phyloP scores from a whole-genome alignment of 2,113 vertebrate genomes.

The Sinocyclocheilus maitianheensis region DNA sequence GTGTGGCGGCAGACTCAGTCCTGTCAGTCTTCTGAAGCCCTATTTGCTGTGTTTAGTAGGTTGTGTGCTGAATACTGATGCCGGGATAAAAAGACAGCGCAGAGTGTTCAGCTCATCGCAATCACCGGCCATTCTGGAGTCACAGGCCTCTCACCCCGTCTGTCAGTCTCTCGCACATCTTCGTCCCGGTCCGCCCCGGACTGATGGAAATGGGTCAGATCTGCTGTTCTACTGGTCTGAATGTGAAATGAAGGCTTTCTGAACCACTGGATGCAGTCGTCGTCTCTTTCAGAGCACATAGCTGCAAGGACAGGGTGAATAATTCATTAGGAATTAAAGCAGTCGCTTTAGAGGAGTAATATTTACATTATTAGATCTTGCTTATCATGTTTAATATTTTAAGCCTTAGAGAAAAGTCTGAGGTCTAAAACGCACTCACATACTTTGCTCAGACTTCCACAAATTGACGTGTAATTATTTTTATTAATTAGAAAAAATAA shows the following conservation, averaged over 20 bases:
- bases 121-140: slow-evolving; percentile 44
- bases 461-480: not conserved
- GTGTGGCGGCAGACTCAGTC: slow-evolving; percentile 65
- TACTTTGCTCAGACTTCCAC: not conserved
- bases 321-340: slow-evolving; percentile 69
- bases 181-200: not conserved
- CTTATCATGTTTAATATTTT: slow-evolving; percentile 35
- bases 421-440: not conserved
- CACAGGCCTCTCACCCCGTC: not conserved
- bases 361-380: slow-evolving; percentile 57
- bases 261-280: not conserved
- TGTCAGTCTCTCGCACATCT: not conserved
- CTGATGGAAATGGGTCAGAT: not conserved
- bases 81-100: slow-evolving; percentile 40
- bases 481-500: not conserved
- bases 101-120: slow-evolving; percentile 27
- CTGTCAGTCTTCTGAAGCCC: slow-evolving; percentile 71
- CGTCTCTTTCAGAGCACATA: slow-evolving; percentile 58
- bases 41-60: slow-evolving; percentile 72
- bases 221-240: not conserved
- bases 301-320: slow-evolving; percentile 70
- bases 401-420: not conserved
- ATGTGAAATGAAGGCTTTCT: slow-evolving; percentile 15
- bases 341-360: slow-evolving; percentile 59
- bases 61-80: slow-evolving; percentile 76